Percentiles rank a stretch among this genome's conserved stretches.
These are phyloP conservation scores for Petrocephalus microphthalmus DNA, from an alignment of 2,113 vertebrate species.

Conservation along the genomic window DNA sequence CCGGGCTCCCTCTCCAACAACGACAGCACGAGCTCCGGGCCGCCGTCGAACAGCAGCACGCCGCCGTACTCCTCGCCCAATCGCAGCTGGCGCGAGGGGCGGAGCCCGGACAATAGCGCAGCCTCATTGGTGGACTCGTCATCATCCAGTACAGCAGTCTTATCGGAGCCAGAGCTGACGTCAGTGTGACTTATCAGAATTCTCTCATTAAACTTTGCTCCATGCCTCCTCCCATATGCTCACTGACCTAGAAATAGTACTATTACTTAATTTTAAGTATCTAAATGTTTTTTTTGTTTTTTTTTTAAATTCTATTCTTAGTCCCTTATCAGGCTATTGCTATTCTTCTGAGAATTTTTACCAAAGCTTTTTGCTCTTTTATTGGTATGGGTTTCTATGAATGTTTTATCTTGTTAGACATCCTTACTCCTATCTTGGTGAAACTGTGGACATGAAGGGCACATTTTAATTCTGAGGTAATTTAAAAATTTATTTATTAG, in stretches of 20 bases:
- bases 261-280: neutral
- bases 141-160: conserved; percentile 47
- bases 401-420: conserved; percentile 5
- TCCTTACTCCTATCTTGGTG: neutral
- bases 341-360: conserved; percentile 26
- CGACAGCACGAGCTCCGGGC: conserved; percentile 50
- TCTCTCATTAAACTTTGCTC: neutral
- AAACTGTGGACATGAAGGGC: conserved; percentile 21
- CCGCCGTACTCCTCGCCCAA: conserved; percentile 50
- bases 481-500: conserved; percentile 16
- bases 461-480: conserved; percentile 8
- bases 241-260: conserved; percentile 8
- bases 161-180: conserved; percentile 50
- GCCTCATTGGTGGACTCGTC: conserved; percentile 49
- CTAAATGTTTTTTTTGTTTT: neutral
- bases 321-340: conserved; percentile 9
- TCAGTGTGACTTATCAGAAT: conserved; percentile 19
- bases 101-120: conserved; percentile 50
- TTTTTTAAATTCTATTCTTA: conserved; percentile 36
- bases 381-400: conserved; percentile 16
- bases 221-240: neutral
- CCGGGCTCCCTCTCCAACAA: conserved; percentile 46
- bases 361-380: neutral
- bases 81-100: conserved; percentile 39
- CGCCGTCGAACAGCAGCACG: conserved; percentile 62